Evolutionary conservation across 1,140 invertebrate genomes (phyloP).

Genomic region (Fopius arisanus): DNA sequence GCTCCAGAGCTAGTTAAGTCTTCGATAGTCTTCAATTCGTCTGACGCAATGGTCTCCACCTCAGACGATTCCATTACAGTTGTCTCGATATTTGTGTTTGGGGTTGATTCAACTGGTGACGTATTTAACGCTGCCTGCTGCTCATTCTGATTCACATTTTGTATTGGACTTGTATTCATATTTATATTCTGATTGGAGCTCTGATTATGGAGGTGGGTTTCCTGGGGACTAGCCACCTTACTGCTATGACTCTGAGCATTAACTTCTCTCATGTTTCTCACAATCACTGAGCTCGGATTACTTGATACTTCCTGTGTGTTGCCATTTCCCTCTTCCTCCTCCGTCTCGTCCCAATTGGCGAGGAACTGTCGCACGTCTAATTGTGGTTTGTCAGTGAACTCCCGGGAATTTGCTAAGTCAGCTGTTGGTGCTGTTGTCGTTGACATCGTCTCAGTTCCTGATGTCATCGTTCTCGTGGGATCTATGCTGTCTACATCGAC

Average conservation of each 20-base stretch:
- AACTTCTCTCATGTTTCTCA: slow-evolving; percentile 35
- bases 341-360: slow-evolving; percentile 62
- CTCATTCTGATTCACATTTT: not conserved
- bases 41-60: slow-evolving; percentile 24
- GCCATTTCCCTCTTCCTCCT: slow-evolving; percentile 53
- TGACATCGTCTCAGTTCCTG: slow-evolving; percentile 8
- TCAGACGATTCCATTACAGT: not conserved
- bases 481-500: slow-evolving; percentile 25
- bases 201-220: not conserved
- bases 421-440: slow-evolving; percentile 28
- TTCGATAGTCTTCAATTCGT: slow-evolving; percentile 22
- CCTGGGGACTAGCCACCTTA: not conserved
- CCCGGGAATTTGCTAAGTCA: slow-evolving; percentile 38
- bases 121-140: not conserved
- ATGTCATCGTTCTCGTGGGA: not conserved
- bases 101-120: not conserved
- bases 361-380: slow-evolving; percentile 62
- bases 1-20: slow-evolving; percentile 40
- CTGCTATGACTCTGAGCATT: not conserved
- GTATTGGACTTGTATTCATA: not conserved
- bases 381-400: slow-evolving; percentile 59
- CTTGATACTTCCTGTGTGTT: slow-evolving; percentile 34
- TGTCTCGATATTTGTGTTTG: not conserved
- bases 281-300: slow-evolving; percentile 44
- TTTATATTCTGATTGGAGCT: not conserved